Base-by-base conservation (phyloP, 2,113 vertebrate genomes). In the Pseudopipra pipra region DNA sequence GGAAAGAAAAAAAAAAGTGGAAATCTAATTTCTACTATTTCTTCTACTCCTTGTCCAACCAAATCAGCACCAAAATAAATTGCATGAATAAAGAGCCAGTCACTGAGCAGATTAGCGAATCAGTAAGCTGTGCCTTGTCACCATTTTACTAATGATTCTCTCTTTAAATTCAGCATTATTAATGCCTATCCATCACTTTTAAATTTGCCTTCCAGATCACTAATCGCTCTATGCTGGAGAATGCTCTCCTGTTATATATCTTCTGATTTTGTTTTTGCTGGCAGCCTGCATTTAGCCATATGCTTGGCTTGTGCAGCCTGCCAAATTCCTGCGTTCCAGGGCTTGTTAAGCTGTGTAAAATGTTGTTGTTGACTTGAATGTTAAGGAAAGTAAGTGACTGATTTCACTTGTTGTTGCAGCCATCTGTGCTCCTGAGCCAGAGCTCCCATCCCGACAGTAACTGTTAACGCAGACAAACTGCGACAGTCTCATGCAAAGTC, bases 211-310 rank as follows among this genome's bases (percentile, higher is more conserved):
- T 85, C 71, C 88, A 73, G 74, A 82, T 80, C 84, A 16, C 43
- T 95, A 89, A 90, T 90, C 4, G 1, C 85, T 91, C 85, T 30
- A 5, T 65, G 75, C 95, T 95, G 87, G 75, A 85, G 63, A 80
- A 82, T 0, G 1, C 86, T 96, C 82, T 96, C 58, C 87, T 81
- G 65, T 89, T 96, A 77, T 92, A 62, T 81, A 93, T 96, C 90
- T 93, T 91, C 93, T 89, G 77, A 73, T 94, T 96, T 93, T 97
- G 96, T 97, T 97, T 97, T 96, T 96, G 96, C 96, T 97, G 96
- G 96, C 96, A 96, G 87, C 95, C 58, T 85, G 89, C 82, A 65
- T 94, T 96, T 90, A 96, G 93, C 96, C 97, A 97, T 97, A 97
- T 97, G 96, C 81, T 97, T 88, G 31, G 83, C 83, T 95, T 88